phyloP scores from a whole-genome alignment of 2,888 invertebrate genomes.

The Drosophila pseudotakahashii region DNA sequence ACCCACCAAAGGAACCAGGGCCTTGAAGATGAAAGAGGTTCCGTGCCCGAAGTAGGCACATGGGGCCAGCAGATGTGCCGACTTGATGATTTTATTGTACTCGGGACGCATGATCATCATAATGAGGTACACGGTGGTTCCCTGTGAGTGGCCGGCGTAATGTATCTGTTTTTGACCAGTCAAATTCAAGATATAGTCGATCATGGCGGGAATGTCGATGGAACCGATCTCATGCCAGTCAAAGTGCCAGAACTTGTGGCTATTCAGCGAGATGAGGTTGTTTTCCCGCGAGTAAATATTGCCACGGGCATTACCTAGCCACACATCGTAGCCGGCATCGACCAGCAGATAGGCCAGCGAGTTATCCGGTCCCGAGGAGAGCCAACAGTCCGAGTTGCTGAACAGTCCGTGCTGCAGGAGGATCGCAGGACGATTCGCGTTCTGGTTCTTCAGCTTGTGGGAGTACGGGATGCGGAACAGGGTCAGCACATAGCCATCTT shows the following conservation, averaged over 20 bases:
- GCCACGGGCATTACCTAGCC: conserved; percentile 83
- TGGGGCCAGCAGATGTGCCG: conserved; percentile 81
- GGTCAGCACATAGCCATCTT: conserved; percentile 79
- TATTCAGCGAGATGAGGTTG: conserved; percentile 76
- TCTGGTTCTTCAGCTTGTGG: conserved; percentile 65
- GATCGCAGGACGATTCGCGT: conserved; percentile 74
- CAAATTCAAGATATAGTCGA: conserved; percentile 72
- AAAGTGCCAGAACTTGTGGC: conserved; percentile 80
- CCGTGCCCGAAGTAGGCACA: conserved; percentile 85
- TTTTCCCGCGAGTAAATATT: conserved; percentile 80
- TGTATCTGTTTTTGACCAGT: conserved; percentile 66
- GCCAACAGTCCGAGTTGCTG: conserved; percentile 81
- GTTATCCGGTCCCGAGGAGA: conserved; percentile 72
- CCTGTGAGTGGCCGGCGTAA: conserved; percentile 82
- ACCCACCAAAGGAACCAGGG: conserved; percentile 83
- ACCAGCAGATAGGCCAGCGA: conserved; percentile 80
- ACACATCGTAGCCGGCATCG: conserved; percentile 83
- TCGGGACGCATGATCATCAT: conserved; percentile 71
- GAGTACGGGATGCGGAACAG: conserved; percentile 82
- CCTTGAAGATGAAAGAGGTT: conserved; percentile 82
- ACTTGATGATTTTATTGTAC: conserved; percentile 78
- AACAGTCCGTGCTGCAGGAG: conserved; percentile 86
- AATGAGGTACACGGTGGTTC: conserved; percentile 77
- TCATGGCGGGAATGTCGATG: conserved; percentile 84
- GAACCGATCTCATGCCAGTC: conserved; percentile 96